Percentiles rank a stretch among this genome's conserved stretches.
Evolutionary conservation across 1,140 invertebrate genomes (phyloP).

Genomic region (Drosophila seguyi): DNA sequence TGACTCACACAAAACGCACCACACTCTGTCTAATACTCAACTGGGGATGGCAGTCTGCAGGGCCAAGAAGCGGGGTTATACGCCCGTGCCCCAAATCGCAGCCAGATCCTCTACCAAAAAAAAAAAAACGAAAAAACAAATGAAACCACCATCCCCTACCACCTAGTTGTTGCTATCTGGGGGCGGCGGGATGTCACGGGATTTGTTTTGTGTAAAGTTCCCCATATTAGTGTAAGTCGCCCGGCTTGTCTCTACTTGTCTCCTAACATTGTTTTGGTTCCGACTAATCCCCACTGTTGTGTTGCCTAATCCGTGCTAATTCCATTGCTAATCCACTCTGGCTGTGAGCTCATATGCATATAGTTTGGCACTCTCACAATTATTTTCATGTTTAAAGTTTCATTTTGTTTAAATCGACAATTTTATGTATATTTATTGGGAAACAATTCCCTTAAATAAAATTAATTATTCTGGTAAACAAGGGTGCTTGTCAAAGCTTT

Average conservation of each 20-base stretch:
- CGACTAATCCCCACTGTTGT: conserved; percentile 40
- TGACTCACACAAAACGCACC: conserved; percentile 58
- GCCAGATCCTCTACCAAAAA: conserved; percentile 7
- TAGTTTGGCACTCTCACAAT: conserved; percentile 7
- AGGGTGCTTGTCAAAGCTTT: background rate
- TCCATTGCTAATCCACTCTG: conserved; percentile 34
- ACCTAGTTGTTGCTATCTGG: conserved; percentile 41
- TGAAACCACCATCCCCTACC: conserved; percentile 47
- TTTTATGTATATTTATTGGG: background rate
- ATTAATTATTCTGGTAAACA: background rate
- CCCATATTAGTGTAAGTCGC: conserved; percentile 71
- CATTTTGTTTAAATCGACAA: background rate
- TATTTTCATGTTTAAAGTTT: background rate
- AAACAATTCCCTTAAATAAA: background rate
- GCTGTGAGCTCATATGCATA: conserved; percentile 8
- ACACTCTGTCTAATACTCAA: conserved; percentile 52
- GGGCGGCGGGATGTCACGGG: conserved; percentile 63
- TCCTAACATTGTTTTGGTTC: conserved; percentile 39
- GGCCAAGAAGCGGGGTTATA: conserved; percentile 2
- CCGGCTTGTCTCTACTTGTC: conserved; percentile 50
- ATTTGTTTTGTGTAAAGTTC: conserved; percentile 65
- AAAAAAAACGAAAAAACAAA: conserved; percentile 5
- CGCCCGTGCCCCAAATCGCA: conserved; percentile 19
- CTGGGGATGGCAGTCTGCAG: conserved; percentile 25
- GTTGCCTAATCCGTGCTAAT: conserved; percentile 39